Evolutionary conservation across 2,888 invertebrate species (phyloP).

Genomic region (Tanytarsus gracilentus): DNA sequence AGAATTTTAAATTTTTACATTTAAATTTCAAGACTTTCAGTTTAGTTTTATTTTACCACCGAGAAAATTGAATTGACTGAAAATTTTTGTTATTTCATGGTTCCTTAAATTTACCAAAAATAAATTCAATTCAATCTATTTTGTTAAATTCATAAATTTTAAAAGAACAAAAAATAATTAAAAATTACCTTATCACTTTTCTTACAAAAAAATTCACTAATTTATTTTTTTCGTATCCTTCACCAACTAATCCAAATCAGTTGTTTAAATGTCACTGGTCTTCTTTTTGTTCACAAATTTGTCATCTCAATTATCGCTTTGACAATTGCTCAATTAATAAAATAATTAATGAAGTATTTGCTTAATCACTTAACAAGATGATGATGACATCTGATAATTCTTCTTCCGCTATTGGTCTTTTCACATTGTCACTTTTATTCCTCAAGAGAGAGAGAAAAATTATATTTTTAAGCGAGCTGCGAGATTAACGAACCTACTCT

Average conservation of each 20-base stretch:
- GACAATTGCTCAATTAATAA: background rate
- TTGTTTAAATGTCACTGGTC: background rate
- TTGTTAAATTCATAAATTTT: too few species aligned
- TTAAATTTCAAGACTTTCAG: too few species aligned
- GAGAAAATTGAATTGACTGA: too few species aligned
- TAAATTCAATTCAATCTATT: too few species aligned
- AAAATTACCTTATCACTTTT: too few species aligned
- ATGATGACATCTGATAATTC: background rate
- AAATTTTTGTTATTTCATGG: too few species aligned
- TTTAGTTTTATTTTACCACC: too few species aligned
- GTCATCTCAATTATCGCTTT: slow-evolving; percentile 7
- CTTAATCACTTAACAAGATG: background rate
- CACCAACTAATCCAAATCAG: background rate
- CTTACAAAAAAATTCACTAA: too few species aligned
- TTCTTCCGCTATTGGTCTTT: background rate
- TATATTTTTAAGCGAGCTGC: background rate
- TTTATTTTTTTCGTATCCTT: background rate
- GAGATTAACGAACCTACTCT: slow-evolving; percentile 7
- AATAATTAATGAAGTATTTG: slow-evolving; percentile 9
- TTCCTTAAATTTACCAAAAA: too few species aligned
- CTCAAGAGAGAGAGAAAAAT: background rate
- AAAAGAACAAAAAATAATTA: too few species aligned
- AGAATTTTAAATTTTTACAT: background rate
- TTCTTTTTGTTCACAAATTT: background rate
- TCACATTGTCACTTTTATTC: too few species aligned